phyloP scores from a whole-genome alignment of 2,888 invertebrate genomes.

The Thymelicus sylvestris region DNA sequence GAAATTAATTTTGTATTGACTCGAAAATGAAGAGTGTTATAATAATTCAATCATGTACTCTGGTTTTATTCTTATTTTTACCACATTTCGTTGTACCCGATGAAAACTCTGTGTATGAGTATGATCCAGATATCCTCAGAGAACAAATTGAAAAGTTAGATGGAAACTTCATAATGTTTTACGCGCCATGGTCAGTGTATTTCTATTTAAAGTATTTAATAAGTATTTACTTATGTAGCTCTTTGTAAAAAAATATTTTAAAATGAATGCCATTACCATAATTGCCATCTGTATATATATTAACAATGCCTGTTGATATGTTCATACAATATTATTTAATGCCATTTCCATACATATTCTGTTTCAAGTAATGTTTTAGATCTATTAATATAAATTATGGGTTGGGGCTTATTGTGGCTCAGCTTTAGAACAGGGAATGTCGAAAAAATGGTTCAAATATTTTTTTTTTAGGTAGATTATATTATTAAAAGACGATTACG shows the following conservation, averaged over 20 bases:
- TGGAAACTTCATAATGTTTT: slow-evolving; percentile 92
- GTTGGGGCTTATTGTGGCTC: too few relatives aligned
- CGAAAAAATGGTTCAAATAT: too few relatives aligned
- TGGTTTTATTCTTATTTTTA: slow-evolving; percentile 61
- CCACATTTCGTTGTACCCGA: slow-evolving; percentile 88
- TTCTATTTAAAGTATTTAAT: not conserved
- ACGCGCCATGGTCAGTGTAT: slow-evolving; percentile 89
- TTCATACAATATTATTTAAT: too few relatives aligned
- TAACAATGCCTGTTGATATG: too few relatives aligned
- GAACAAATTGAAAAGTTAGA: slow-evolving; percentile 85
- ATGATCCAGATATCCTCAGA: slow-evolving; percentile 86
- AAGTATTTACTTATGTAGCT: too few relatives aligned
- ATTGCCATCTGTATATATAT: too few relatives aligned
- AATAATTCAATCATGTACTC: slow-evolving; percentile 4
- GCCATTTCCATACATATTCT: too few relatives aligned
- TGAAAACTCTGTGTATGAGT: slow-evolving; percentile 84
- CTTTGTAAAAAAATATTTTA: not conserved
- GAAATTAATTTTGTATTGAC: not conserved
- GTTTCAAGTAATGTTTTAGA: too few relatives aligned
- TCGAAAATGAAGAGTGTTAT: slow-evolving; percentile 16
- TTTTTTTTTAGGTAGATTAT: too few relatives aligned
- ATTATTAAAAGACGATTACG: too few relatives aligned
- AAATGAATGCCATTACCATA: not conserved
- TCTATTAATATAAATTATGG: too few relatives aligned
- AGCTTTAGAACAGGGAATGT: too few relatives aligned